Base-by-base conservation (phyloP, 2,797 vertebrate species). In the Takifugu rubripes region DNA sequence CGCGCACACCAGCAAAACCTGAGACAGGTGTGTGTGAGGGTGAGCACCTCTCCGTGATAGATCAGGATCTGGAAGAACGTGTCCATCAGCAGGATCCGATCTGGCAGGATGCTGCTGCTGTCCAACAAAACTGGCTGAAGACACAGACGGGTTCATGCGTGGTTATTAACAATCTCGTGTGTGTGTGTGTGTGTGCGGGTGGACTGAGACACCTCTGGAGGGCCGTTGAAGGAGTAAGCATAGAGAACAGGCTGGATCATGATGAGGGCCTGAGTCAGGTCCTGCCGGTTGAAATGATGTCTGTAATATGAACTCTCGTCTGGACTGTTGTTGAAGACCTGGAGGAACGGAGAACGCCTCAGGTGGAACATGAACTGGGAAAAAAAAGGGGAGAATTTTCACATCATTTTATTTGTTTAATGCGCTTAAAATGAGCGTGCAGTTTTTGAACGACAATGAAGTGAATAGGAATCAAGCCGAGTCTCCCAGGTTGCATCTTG, bases 11-110 rank as follows among this genome's bases (percentile, higher is more conserved):
- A 27, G 3, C 27, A 6, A 27, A 21, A 29, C 27, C 27, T 7
- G 4, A 29, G 1, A 29, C 4, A 29, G 4, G 44, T 21, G n/a
- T 21, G 44, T 46, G 44, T 29, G 25, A 24, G n/a, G 29, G 46
- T 25, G 2, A 8, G 5, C 90, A 99, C 96, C 94, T 98, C 96
- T 77, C 96, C 96, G 0, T 96, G 97, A 87, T 98, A 99, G 86
- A 99, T 99, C 72, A 99, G 91, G 67, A 99, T 98, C 88, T 99
- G 97, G 87, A 99, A 99, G 90, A 99, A 98, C 0, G 97, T 98
- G 88, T 99, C 97, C 97, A 99, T 99, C 52, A 99, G 91, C 49
- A 98, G 94, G 84, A 99, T 99, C 14, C 96, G 89, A 79, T 99
- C 97, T 5, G 95, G 94, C 56, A 99, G 91, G 84, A 99, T 99